Conservation (phyloP, 2,113 vertebrate genomes). For the Irena cyanogastra region DNA sequence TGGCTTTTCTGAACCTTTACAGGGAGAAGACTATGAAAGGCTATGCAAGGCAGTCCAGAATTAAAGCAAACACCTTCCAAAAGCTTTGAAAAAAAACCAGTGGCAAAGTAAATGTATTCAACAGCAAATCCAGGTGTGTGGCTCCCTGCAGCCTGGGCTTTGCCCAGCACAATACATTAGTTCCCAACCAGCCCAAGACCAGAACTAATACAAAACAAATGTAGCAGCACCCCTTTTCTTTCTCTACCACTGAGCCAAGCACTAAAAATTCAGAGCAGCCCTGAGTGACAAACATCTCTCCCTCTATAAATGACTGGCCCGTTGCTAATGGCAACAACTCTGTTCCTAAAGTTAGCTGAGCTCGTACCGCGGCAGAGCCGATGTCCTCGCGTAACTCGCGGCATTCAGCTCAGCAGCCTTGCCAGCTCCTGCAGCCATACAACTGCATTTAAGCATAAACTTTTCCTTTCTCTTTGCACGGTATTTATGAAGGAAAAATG, state of each 20-base stretch:
- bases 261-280: constrained; percentile 16
- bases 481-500: neutral
- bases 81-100: neutral
- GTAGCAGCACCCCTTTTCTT: neutral
- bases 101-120: neutral
- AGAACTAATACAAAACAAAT: neutral
- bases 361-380: neutral
- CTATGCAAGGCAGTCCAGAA: neutral
- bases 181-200: neutral
- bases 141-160: neutral
- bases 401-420: constrained; percentile 4
- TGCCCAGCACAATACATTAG: neutral
- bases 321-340: constrained; percentile 59
- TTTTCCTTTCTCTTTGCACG: neutral
- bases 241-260: neutral
- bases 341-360: constrained; percentile 48
- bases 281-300: constrained; percentile 40
- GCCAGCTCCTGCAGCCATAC: neutral
- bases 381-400: constrained; percentile 9
- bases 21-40: neutral
- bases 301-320: constrained; percentile 21
- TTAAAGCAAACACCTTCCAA: neutral
- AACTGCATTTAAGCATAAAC: neutral
- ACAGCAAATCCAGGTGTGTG: neutral
- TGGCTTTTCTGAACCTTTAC: neutral